phyloP scores from a whole-genome alignment of 2,797 vertebrate species.

The Falco peregrinus region DNA sequence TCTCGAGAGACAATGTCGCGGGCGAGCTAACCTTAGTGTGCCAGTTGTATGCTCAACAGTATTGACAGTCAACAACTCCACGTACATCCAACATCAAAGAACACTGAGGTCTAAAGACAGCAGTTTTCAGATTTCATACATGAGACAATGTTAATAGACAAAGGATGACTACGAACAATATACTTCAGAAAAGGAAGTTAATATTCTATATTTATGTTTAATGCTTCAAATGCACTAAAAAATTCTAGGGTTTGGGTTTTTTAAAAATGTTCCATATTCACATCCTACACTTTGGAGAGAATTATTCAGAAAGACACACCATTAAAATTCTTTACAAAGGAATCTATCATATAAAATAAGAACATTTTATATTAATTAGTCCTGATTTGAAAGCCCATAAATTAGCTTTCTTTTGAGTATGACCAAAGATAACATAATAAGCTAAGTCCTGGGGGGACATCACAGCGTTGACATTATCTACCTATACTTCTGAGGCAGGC shows the following conservation, averaged over 20 bases:
- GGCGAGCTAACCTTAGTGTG: neutral
- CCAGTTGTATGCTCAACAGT: neutral
- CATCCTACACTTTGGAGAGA: neutral
- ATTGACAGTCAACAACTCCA: slow-evolving; percentile 33
- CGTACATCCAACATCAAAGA: accelerated
- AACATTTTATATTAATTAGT: slow-evolving; percentile 51
- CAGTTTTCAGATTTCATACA: neutral
- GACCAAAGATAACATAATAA: neutral
- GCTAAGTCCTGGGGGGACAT: neutral
- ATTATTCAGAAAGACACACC: slow-evolving; percentile 19
- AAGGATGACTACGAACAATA: neutral
- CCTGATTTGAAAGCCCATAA: slow-evolving; percentile 34
- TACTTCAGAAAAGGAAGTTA: neutral
- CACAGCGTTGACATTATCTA: neutral
- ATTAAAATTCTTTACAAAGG: slow-evolving; percentile 49
- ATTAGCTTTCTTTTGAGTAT: slow-evolving; percentile 32
- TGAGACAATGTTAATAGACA: neutral
- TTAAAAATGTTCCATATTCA: neutral
- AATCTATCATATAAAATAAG: slow-evolving; percentile 37
- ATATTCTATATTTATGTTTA: neutral
- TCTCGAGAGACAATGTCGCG: slow-evolving; percentile 19
- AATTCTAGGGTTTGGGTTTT: neutral
- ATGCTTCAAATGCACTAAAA: slow-evolving; percentile 1
- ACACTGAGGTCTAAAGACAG: neutral
- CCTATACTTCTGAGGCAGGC: neutral